Conservation (phyloP, 2,888 invertebrate genomes). For the Gasteruption jaculator region DNA sequence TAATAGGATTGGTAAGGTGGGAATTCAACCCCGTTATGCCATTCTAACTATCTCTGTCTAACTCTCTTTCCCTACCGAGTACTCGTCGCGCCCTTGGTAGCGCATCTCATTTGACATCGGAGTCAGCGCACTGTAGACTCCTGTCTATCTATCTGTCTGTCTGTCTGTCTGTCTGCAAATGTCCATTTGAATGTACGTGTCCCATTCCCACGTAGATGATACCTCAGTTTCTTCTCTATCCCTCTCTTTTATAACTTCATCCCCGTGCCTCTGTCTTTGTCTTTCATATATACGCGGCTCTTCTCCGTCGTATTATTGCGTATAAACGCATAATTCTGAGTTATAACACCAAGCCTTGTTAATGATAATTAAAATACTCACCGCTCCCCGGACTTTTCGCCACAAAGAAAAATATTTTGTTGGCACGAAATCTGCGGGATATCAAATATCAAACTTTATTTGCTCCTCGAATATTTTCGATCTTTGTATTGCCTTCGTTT, state of each 20-base stretch:
- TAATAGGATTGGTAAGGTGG: conserved; percentile 53
- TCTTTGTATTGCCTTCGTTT: too few species aligned
- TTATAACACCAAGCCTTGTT: conserved; percentile 47
- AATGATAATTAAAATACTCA: conserved; percentile 52
- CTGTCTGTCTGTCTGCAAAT: conserved; percentile 23
- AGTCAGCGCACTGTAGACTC: conserved; percentile 40
- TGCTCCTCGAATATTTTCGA: too few species aligned
- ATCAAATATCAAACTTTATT: background rate
- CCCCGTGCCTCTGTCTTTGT: conserved; percentile 18
- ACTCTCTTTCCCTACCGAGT: conserved; percentile 15
- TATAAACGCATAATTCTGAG: conserved; percentile 50
- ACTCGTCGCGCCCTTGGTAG: conserved; percentile 19
- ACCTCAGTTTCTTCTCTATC: too few species aligned
- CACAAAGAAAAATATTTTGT: too few species aligned
- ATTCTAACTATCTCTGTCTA: conserved; percentile 21
- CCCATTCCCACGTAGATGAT: conserved; percentile 22
- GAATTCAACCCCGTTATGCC: conserved; percentile 41
- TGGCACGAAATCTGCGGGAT: too few species aligned
- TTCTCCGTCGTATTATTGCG: conserved; percentile 42
- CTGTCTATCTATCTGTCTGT: conserved; percentile 23
- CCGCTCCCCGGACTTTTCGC: conserved; percentile 42
- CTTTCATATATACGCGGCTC: conserved; percentile 25
- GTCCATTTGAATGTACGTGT: too few species aligned
- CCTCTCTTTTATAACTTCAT: too few species aligned
- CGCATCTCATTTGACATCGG: conserved; percentile 42